These are phyloP conservation scores for Pterois miles DNA, from an alignment of 2,797 vertebrate species.

Conservation along the genomic window DNA sequence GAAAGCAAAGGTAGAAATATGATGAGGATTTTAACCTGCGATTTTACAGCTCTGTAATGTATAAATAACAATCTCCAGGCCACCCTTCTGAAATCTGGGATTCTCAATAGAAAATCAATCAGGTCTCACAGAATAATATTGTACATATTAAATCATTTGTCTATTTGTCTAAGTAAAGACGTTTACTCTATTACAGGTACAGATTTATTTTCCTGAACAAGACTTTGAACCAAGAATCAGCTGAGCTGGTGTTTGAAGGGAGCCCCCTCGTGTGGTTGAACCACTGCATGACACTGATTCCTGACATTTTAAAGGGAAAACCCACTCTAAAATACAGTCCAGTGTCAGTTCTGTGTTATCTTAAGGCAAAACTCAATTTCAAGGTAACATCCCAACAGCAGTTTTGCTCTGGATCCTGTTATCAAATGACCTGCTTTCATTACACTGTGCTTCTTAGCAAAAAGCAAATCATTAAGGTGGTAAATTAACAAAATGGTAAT, in stretches of 20 bases:
- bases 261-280: constrained; percentile 1
- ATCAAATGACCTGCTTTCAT: background rate
- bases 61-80: background rate
- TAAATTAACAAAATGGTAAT: background rate
- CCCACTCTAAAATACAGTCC: background rate
- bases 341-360: background rate
- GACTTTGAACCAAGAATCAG: background rate
- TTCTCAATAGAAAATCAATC: background rate
- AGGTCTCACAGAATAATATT: background rate
- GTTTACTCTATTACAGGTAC: no score
- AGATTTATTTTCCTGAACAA: no score
- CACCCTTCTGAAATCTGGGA: background rate
- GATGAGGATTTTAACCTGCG: background rate
- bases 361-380: background rate
- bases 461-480: background rate
- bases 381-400: background rate
- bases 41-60: background rate
- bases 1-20: background rate
- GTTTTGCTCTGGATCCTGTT: background rate
- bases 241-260: background rate
- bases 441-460: background rate
- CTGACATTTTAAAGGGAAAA: background rate
- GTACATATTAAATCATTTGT: background rate
- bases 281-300: background rate
- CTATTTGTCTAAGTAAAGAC: background rate